These are phyloP conservation scores for Malacoctenus gilli DNA, from an alignment of 2,797 vertebrate species.

Conservation along the genomic window DNA sequence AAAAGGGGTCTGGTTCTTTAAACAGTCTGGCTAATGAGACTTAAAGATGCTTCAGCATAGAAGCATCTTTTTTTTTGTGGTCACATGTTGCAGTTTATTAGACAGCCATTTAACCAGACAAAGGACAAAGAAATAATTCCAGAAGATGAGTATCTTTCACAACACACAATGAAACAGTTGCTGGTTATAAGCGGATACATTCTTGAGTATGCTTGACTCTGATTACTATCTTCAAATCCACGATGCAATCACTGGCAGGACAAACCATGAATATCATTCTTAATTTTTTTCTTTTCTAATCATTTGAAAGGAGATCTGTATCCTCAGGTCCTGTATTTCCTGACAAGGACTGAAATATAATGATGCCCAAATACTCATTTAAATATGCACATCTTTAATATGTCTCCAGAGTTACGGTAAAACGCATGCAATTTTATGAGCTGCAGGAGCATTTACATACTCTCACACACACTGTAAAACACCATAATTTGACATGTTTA, in stretches of 20 bases:
- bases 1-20: background rate
- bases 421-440: background rate
- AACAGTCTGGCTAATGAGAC: background rate
- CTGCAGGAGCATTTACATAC: too few species aligned
- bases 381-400: constrained; percentile 2
- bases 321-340: background rate
- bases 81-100: background rate
- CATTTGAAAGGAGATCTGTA: background rate
- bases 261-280: background rate
- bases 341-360: background rate
- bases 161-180: background rate
- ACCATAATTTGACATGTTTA: background rate
- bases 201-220: background rate
- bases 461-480: background rate
- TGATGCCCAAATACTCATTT: background rate
- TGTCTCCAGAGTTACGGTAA: background rate
- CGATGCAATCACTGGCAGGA: background rate
- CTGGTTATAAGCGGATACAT: background rate
- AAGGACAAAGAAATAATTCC: background rate
- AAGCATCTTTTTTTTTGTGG: background rate
- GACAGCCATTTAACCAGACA: background rate
- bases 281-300: background rate
- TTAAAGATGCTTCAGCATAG: background rate
- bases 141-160: background rate
- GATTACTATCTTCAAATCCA: background rate